These are phyloP conservation scores for Drosophila formosana DNA, from an alignment of 2,888 invertebrate genomes.

Conservation along the genomic window DNA sequence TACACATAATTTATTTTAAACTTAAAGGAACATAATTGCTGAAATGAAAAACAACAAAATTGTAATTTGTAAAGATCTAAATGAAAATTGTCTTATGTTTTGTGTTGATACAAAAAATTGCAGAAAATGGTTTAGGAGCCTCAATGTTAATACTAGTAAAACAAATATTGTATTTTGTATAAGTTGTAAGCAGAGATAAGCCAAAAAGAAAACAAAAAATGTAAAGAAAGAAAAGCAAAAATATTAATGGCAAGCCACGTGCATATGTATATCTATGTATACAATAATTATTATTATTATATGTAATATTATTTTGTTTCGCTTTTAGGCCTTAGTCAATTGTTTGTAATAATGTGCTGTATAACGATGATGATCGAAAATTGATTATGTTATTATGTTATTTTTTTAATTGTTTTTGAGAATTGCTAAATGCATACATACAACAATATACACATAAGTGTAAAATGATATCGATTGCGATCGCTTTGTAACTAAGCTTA, in stretches of 20 bases:
- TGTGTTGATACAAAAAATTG: conserved; percentile 35
- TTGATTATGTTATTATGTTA: conserved; percentile 70
- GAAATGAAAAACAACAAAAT: conserved; percentile 58
- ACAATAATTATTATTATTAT: conserved; percentile 24
- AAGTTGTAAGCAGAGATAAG: conserved; percentile 47
- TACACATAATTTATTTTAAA: conserved; percentile 75
- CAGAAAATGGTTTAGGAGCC: conserved; percentile 31
- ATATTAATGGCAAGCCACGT: conserved; percentile 16
- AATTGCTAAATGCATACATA: conserved; percentile 40
- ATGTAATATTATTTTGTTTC: conserved; percentile 54
- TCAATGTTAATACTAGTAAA: conserved; percentile 31
- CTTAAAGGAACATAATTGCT: conserved; percentile 84
- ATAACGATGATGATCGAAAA: conserved; percentile 56
- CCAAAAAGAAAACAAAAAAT: conserved; percentile 35
- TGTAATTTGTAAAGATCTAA: conserved; percentile 41
- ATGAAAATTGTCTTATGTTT: conserved; percentile 55
- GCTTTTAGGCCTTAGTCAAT: conserved; percentile 77
- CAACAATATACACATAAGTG: conserved; percentile 14
- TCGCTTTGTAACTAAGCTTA: conserved; percentile 53
- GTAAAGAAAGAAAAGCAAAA: background rate
- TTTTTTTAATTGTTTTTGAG: conserved; percentile 69
- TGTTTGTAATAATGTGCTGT: conserved; percentile 68
- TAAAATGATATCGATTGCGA: conserved; percentile 36
- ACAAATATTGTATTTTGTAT: conserved; percentile 50
- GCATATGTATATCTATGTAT: conserved; percentile 37